Evolutionary conservation across 35 echinoderm and acorn worm genomes (phyloP).

Genomic region (Strongylocentrotus purpuratus): DNA sequence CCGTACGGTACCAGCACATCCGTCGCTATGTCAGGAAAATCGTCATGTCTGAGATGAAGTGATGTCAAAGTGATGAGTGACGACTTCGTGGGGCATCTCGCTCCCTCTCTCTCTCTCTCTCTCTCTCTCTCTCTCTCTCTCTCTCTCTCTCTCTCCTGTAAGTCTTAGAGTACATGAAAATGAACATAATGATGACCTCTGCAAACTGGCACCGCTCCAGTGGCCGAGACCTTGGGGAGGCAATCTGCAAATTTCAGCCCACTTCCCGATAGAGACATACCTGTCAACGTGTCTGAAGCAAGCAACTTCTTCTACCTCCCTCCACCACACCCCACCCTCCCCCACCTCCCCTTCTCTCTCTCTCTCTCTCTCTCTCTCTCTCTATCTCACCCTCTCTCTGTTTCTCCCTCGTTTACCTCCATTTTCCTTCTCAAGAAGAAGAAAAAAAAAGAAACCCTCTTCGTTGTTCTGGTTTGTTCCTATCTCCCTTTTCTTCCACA

Average conservation of each 20-base stretch:
- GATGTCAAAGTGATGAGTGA: background rate
- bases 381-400: background rate
- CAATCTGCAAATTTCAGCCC: conserved; percentile 2
- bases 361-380: background rate
- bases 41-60: background rate
- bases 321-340: background rate
- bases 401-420: too few species aligned
- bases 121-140: background rate
- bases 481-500: too few species aligned
- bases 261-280: conserved; percentile 10
- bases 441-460: too few species aligned
- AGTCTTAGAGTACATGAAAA: background rate
- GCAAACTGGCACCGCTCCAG: background rate
- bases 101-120: background rate
- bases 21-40: background rate
- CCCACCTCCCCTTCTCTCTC: background rate
- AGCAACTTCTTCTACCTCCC: background rate
- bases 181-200: background rate
- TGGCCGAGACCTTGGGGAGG: background rate
- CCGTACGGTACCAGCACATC: background rate
- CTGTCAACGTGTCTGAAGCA: background rate
- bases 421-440: too few species aligned
- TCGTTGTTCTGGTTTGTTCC: too few species aligned
- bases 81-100: background rate
- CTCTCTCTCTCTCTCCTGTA: background rate